Evolutionary conservation across 2,797 vertebrate species (phyloP).

Genomic region (Falco novaeseelandiae): DNA sequence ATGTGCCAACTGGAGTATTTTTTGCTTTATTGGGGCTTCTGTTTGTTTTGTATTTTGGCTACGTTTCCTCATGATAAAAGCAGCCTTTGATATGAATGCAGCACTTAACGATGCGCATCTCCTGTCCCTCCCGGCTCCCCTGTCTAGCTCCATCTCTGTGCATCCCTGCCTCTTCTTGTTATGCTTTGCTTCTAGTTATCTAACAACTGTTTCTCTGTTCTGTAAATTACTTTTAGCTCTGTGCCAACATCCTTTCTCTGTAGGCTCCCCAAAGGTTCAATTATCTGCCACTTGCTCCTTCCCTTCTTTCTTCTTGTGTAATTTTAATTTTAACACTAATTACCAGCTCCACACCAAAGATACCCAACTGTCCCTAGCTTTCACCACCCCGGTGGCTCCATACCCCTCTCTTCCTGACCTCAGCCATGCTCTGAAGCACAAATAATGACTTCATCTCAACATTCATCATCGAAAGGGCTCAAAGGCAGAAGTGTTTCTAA

Average conservation of each 20-base stretch:
- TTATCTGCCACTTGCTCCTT: slow-evolving; percentile 17
- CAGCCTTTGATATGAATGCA: background rate
- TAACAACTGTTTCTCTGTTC: slow-evolving; percentile 18
- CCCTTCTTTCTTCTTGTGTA: background rate
- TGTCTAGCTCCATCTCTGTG: background rate
- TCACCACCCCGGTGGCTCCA: background rate
- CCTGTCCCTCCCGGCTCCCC: background rate
- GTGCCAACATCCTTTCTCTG: slow-evolving; percentile 1
- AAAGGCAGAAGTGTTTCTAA: background rate
- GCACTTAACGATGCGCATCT: rapidly evolving
- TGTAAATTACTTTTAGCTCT: slow-evolving; percentile 1
- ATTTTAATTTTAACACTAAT: slow-evolving; percentile 20
- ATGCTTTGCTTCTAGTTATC: background rate
- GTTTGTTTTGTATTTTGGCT: background rate
- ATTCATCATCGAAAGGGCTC: background rate
- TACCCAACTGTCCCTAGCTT: background rate
- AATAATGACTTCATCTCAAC: background rate
- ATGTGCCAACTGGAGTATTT: background rate
- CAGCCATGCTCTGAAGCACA: background rate
- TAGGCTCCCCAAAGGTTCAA: slow-evolving; percentile 26
- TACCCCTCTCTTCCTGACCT: background rate
- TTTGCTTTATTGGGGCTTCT: background rate
- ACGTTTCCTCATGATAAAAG: background rate
- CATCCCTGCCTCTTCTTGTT: background rate
- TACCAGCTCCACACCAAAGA: background rate